phyloP scores from a whole-genome alignment of 2,113 vertebrate genomes.

The Labrus mixtus region DNA sequence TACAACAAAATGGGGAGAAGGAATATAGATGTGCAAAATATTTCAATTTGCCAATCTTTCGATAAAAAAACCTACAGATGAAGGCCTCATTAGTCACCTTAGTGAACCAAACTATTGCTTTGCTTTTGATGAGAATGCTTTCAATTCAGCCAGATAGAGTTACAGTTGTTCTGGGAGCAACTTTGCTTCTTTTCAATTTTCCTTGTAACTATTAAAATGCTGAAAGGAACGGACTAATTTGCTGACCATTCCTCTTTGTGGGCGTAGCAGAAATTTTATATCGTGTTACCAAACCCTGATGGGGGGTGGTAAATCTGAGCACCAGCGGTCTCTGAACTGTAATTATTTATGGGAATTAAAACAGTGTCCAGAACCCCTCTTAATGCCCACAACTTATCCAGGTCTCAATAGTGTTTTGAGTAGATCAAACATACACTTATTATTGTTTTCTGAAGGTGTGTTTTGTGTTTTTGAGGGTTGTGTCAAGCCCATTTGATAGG shows the following conservation, averaged over 20 bases:
- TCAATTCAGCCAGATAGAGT: neutral
- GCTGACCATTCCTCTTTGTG: conserved; percentile 65
- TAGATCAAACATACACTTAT: conserved; percentile 6
- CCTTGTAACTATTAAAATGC: conserved; percentile 50
- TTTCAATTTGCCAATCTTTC: neutral
- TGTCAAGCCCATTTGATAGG: conserved; percentile 65
- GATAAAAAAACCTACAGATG: neutral
- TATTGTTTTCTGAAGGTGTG: conserved; percentile 37
- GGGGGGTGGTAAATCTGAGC: conserved; percentile 61
- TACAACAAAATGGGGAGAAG: neutral
- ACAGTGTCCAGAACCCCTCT: neutral
- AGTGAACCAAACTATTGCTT: neutral
- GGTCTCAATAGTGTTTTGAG: conserved; percentile 16
- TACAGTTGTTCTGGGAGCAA: neutral
- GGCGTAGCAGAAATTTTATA: conserved; percentile 75
- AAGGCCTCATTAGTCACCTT: neutral
- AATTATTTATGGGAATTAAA: conserved; percentile 58
- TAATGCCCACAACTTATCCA: conserved; percentile 6
- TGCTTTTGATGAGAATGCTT: conserved; percentile 14
- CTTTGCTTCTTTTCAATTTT: conserved; percentile 32
- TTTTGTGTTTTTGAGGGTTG: conserved; percentile 51
- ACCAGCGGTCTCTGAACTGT: conserved; percentile 25
- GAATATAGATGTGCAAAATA: conserved; percentile 9
- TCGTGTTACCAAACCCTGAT: conserved; percentile 72
- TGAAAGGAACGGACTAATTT: conserved; percentile 68